Evolutionary conservation across 2,113 vertebrate species (phyloP).

Genomic region (Onychostruthus taczanowskii): DNA sequence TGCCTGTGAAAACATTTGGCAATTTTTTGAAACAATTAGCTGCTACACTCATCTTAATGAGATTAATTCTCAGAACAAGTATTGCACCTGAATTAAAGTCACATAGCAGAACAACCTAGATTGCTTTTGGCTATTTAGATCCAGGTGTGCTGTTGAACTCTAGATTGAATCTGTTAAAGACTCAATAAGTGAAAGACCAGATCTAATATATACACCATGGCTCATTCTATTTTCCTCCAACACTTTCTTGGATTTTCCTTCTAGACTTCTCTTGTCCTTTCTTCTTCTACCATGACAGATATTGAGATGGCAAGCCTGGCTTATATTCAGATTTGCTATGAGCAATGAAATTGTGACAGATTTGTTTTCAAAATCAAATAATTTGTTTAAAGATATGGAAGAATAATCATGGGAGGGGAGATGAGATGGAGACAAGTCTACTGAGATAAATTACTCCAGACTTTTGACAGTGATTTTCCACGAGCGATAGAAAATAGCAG

Average conservation of each 20-base stretch:
- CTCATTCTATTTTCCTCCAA: not conserved
- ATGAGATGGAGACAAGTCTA: not conserved
- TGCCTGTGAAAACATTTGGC: not conserved
- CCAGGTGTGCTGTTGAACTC: not conserved
- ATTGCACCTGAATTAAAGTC: conserved; percentile 3
- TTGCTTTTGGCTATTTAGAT: not conserved
- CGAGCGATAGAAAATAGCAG: not conserved
- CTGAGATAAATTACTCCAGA: not conserved
- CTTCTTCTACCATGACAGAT: not conserved
- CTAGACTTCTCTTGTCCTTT: not conserved
- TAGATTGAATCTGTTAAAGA: not conserved
- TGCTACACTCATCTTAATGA: not conserved
- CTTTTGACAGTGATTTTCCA: not conserved
- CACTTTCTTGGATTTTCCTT: not conserved
- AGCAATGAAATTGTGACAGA: not conserved
- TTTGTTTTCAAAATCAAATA: not conserved
- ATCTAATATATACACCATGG: not conserved
- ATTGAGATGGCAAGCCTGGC: not conserved
- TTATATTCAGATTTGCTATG: not conserved
- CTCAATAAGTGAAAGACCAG: not conserved
- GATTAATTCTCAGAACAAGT: not conserved
- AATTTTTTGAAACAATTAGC: not conserved
- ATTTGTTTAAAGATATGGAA: not conserved
- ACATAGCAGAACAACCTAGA: not conserved
- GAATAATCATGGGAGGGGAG: not conserved